These are phyloP conservation scores for Agapornis roseicollis DNA, from an alignment of 2,113 vertebrate species.

Conservation along the genomic window DNA sequence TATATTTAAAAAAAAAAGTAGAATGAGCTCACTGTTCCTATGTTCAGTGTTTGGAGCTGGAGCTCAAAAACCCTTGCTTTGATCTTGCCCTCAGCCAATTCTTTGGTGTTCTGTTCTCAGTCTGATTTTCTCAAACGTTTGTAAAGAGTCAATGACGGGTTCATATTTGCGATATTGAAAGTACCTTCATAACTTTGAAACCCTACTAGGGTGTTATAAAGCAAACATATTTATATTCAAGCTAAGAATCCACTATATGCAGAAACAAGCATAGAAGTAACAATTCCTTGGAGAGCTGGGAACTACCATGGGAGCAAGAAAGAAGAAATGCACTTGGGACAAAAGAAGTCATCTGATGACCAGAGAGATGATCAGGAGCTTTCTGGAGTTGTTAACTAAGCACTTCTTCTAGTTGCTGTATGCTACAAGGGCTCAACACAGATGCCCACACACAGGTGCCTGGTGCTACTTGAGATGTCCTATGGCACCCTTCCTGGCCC, in stretches of 20 bases:
- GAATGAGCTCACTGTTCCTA: neutral
- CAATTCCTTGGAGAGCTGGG: neutral
- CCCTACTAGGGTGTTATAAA: neutral
- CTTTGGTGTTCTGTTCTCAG: neutral
- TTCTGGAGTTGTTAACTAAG: neutral
- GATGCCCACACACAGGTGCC: fast-evolving
- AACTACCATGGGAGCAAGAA: neutral
- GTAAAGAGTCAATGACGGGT: neutral
- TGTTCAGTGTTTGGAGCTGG: neutral
- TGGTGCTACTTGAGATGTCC: neutral
- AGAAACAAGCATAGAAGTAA: neutral
- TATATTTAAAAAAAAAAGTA: neutral
- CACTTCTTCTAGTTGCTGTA: neutral
- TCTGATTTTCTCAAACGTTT: neutral
- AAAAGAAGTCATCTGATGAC: neutral
- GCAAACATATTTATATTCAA: neutral
- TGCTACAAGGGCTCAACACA: neutral
- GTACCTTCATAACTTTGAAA: neutral
- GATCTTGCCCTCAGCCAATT: neutral
- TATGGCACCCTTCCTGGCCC: neutral
- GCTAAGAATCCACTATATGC: neutral
- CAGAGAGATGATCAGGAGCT: neutral
- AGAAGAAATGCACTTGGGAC: neutral
- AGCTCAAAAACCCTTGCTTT: neutral
- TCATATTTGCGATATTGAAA: neutral